Evolutionary conservation across 2,113 vertebrate species (phyloP).

Genomic region (Antechinus stuartii): DNA sequence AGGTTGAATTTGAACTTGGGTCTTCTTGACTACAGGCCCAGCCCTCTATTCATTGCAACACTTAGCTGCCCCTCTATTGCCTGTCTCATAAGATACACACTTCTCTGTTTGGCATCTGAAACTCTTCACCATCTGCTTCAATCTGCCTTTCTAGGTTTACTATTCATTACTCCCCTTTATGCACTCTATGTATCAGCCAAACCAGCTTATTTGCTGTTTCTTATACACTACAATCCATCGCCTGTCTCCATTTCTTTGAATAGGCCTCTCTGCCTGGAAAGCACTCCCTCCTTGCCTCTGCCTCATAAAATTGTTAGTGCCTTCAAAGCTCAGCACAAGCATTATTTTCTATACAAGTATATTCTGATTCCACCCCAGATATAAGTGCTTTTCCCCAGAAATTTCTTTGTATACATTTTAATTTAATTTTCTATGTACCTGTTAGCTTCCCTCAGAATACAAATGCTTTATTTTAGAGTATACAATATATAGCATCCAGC

Average conservation of each 20-base stretch:
- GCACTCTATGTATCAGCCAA: not conserved
- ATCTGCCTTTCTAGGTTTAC: not conserved
- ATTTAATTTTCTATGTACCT: not conserved
- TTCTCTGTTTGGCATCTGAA: not conserved
- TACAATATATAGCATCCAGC: not conserved
- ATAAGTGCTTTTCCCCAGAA: not conserved
- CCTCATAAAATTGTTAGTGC: not conserved
- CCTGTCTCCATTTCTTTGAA: not conserved
- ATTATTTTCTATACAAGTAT: not conserved
- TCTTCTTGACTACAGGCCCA: not conserved
- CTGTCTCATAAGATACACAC: not conserved
- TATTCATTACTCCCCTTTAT: not conserved
- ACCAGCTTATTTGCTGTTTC: not conserved
- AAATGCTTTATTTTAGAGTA: not conserved
- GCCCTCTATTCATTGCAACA: not conserved
- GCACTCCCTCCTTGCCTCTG: not conserved
- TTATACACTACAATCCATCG: not conserved
- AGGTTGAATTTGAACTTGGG: not conserved
- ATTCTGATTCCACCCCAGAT: not conserved
- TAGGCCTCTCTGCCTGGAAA: not conserved
- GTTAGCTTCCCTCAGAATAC: not conserved
- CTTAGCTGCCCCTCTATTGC: not conserved
- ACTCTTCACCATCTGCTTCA: not conserved
- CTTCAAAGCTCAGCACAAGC: not conserved
- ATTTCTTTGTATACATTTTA: not conserved